Conservation (phyloP, 1,140 invertebrate species). For the Apis dorsata region DNA sequence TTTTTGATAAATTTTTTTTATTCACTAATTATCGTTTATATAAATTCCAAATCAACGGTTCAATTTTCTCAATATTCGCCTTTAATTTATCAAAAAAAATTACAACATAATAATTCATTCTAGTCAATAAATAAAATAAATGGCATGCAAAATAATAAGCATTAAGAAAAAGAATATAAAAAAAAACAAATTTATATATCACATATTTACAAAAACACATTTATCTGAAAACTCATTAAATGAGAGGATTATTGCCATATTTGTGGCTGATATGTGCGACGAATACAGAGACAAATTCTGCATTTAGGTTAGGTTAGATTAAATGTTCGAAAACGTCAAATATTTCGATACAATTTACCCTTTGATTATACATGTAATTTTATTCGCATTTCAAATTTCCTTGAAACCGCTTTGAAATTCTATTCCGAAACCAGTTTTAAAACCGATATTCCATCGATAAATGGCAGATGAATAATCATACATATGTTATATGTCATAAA, state of each 20-base stretch:
- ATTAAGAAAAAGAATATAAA: neutral
- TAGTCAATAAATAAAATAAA: too few species aligned
- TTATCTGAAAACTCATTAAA: constrained; percentile 5
- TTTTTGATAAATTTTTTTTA: too few species aligned
- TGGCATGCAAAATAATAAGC: neutral
- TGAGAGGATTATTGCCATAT: neutral
- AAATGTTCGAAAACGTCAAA: neutral
- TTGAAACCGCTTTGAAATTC: neutral
- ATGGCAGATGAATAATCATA: neutral
- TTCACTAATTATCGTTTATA: too few species aligned
- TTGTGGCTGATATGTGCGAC: neutral
- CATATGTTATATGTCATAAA: too few species aligned
- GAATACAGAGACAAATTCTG: neutral
- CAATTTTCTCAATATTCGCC: too few species aligned
- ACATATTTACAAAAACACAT: neutral
- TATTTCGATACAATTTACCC: neutral
- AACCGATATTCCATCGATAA: neutral
- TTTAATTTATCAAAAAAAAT: too few species aligned
- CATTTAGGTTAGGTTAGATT: neutral
- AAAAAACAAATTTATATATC: neutral
- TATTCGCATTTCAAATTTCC: neutral
- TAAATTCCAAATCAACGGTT: too few species aligned
- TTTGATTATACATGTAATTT: constrained; percentile 14
- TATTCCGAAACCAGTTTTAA: neutral
- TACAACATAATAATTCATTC: too few species aligned